Percentiles rank a stretch among this genome's conserved stretches.
Conservation (phyloP, 2,888 invertebrate species). For the Archips xylosteana region DNA sequence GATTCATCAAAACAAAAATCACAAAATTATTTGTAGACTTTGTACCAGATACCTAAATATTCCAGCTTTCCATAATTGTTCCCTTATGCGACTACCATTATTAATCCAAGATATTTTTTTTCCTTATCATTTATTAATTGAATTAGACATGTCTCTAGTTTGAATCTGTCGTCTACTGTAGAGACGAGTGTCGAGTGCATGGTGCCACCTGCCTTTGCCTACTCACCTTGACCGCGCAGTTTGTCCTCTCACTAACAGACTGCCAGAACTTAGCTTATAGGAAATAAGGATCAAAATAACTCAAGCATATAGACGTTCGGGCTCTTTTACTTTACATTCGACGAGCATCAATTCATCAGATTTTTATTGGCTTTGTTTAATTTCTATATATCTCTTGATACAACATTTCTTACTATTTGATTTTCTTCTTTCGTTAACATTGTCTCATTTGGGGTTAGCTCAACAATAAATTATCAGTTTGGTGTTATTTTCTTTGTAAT, state of each 20-base stretch:
- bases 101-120: not conserved
- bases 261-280: not conserved
- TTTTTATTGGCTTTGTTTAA: not conserved
- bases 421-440: not conserved
- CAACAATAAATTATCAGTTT: too few species aligned
- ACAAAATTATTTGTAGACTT: too few species aligned
- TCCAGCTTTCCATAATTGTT: too few species aligned
- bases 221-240: slow-evolving; percentile 80
- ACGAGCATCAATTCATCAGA: slow-evolving; percentile 8
- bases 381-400: not conserved
- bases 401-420: not conserved
- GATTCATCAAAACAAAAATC: too few species aligned
- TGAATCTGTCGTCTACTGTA: not conserved
- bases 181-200: slow-evolving; percentile 60
- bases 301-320: slow-evolving; percentile 58
- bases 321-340: slow-evolving; percentile 24
- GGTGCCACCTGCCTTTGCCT: slow-evolving; percentile 66
- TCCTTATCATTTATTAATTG: not conserved
- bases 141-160: not conserved
- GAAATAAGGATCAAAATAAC: slow-evolving; percentile 52
- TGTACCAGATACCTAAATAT: too few species aligned
- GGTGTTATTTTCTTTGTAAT: too few species aligned
- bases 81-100: too few species aligned
- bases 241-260: slow-evolving; percentile 75
- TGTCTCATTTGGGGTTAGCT: not conserved